phyloP scores from a whole-genome alignment of 2,113 vertebrate species.

The Lonchura striata region DNA sequence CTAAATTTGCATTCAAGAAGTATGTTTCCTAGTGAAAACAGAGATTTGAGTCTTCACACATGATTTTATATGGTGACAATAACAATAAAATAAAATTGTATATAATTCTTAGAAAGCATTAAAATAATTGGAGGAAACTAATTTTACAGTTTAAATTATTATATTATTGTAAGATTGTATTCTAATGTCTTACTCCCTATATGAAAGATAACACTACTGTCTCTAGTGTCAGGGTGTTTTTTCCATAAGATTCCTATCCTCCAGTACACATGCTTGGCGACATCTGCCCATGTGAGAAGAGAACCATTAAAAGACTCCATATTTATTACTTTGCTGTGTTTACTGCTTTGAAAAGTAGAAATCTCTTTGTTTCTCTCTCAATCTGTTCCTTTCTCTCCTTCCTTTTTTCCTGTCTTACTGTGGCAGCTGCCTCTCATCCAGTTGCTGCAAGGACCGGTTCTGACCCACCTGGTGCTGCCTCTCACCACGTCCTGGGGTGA shows the following conservation, averaged over 20 bases:
- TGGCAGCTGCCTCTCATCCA: not conserved
- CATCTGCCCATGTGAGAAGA: not conserved
- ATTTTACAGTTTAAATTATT: not conserved
- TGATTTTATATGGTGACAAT: not conserved
- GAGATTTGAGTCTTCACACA: not conserved
- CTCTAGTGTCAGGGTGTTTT: not conserved
- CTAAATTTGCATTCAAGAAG: not conserved
- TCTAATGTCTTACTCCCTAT: not conserved
- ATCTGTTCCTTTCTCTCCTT: not conserved
- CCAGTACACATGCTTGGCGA: not conserved
- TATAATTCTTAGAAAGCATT: not conserved
- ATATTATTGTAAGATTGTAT: not conserved
- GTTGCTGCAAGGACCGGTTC: fast-evolving
- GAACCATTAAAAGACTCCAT: not conserved
- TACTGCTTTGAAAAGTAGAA: not conserved
- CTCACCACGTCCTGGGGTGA: fast-evolving
- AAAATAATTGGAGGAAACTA: not conserved
- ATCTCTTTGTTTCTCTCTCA: not conserved
- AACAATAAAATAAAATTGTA: not conserved
- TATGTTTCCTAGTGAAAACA: not conserved
- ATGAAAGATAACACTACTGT: not conserved
- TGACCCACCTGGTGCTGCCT: not conserved
- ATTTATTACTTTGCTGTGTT: not conserved
- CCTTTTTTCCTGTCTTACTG: not conserved
- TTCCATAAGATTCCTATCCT: not conserved